Evolutionary conservation across 2,113 vertebrate genomes (phyloP), one percentile per base, ranked within the genome.

Genomic region (Triplophysa dalaica): DNA sequence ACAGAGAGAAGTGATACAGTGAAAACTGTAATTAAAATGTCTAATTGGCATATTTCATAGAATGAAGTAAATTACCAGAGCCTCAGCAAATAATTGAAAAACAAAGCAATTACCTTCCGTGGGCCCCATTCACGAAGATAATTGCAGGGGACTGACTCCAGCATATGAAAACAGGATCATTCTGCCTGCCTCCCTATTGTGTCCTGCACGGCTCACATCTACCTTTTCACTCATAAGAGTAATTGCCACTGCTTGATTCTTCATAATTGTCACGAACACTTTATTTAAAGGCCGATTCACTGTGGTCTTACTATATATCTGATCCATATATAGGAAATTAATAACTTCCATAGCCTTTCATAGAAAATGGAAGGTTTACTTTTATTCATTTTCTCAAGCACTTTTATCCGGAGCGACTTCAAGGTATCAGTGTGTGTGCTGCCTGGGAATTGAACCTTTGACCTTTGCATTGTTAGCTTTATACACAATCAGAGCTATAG

Each of bases 11-110:
- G 83, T 86, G 91, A 90, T 89, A 89, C 88, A 86, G 85, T 91
- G 88, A 92, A 90, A 93, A 92, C 91, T 92, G 87, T 91, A 92
- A 92, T 93, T 92, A 92, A 87, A 90, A 90, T 87, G 88, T 92
- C 87, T 92, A 92, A 92, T 92, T 92, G 91, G 87, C 88, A 91
- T 91, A 91, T 91, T 91, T 92, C 90, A 89, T 90, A 88, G 87
- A 90, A 92, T 91, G 88, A 92, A 90, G 87, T 90, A 90, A 92
- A 93, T 93, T 93, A 91, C 90, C 76, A 89, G 84, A 91, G 87
- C 83, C 87, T 92, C 87, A 87, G 87, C 88, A 92, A 93, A 93
- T 91, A 90, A 91, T 90, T 90, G 89, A 91, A 92, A 93, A 92
- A 92, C 89, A 93, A 91, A 91, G 90, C 91, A 93, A 93, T 92